phyloP scores from a whole-genome alignment of 2,888 invertebrate species.

The Macrophya alboannulata region DNA sequence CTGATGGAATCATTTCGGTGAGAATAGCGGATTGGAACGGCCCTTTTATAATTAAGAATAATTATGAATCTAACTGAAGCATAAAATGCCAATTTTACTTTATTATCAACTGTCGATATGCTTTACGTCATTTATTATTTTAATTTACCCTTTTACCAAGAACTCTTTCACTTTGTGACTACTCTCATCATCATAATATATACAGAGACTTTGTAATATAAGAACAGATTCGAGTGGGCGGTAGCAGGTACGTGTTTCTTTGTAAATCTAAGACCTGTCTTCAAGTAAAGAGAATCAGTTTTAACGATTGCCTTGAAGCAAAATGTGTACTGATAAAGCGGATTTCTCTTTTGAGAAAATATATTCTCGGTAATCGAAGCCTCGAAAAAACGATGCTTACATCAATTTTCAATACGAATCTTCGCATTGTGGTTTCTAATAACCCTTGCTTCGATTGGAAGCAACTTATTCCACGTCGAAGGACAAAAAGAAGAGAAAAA shows the following conservation, averaged over 20 bases:
- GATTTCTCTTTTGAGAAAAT: background rate
- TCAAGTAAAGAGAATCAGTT: background rate
- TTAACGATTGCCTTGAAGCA: background rate
- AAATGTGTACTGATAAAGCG: background rate
- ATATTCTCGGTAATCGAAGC: background rate
- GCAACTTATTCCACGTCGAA: background rate
- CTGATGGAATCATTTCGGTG: background rate
- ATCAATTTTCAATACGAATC: background rate
- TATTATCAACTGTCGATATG: background rate
- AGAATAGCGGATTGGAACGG: background rate
- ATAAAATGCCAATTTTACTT: background rate
- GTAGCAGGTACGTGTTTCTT: background rate
- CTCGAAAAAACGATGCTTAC: background rate
- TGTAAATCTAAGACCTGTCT: background rate
- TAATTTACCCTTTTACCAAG: background rate
- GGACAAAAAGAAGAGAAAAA: background rate
- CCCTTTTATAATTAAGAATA: background rate
- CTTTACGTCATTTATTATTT: background rate
- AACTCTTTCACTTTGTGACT: background rate
- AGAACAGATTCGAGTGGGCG: background rate
- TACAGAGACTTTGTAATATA: background rate
- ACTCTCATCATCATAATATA: background rate
- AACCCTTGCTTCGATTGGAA: background rate
- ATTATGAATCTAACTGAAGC: constrained; percentile 2
- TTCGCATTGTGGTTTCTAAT: background rate